Conservation (phyloP, 2,888 invertebrate species). For the Theretra japonica region DNA sequence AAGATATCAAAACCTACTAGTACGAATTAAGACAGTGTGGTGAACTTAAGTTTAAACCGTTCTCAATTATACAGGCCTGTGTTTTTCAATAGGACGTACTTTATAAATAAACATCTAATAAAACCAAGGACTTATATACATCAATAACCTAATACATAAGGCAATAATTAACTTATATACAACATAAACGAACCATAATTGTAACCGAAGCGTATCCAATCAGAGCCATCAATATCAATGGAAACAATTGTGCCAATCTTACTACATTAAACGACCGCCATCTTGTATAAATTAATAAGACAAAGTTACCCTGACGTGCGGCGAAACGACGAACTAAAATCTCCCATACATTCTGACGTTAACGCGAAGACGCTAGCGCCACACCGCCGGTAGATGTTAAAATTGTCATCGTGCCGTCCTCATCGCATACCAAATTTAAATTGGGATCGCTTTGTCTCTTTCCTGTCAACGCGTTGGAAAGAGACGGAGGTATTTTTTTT, state of each 20-base stretch:
- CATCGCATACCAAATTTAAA: constrained; percentile 46
- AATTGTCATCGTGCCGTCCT: constrained; percentile 26
- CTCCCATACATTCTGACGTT: neutral
- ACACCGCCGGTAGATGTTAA: constrained; percentile 9
- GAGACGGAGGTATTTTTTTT: constrained; percentile 34
- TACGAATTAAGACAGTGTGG: no score
- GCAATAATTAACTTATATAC: neutral
- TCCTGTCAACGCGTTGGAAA: constrained; percentile 34
- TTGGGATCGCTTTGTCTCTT: constrained; percentile 39
- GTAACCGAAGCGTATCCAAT: constrained; percentile 43
- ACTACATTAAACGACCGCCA: constrained; percentile 48
- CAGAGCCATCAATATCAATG: constrained; percentile 45
- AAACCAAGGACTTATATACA: neutral
- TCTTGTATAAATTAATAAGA: constrained; percentile 41
- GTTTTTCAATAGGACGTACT: no score
- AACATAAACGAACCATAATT: constrained; percentile 36
- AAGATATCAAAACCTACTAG: no score
- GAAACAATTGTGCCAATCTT: constrained; percentile 49
- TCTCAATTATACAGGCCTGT: no score
- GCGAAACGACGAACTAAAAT: neutral
- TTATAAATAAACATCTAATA: no score
- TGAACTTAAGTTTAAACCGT: no score
- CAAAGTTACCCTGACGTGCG: constrained; percentile 21
- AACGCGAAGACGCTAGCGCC: constrained; percentile 21
- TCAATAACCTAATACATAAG: neutral